Evolutionary conservation across 92 coral and sea anemone genomes (phyloP).

Genomic region (Chrysogorgia sp.): DNA sequence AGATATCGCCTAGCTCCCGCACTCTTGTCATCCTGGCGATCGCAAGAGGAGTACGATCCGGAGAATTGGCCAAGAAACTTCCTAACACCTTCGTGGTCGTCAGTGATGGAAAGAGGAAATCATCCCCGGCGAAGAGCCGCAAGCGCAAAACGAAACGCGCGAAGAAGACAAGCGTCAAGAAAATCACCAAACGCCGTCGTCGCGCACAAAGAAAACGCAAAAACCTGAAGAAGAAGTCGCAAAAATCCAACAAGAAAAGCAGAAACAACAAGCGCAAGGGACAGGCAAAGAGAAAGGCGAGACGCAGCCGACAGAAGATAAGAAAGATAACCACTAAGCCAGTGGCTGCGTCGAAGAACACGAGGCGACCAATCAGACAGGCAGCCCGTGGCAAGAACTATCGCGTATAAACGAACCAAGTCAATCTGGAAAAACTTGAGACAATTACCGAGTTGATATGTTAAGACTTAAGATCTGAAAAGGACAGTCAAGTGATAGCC

Average conservation of each 20-base stretch:
- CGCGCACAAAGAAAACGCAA: slow-evolving; percentile 30
- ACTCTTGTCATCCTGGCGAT: slow-evolving; percentile 40
- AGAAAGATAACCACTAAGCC: neutral
- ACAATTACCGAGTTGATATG: slow-evolving; percentile 6
- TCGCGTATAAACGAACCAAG: slow-evolving; percentile 34
- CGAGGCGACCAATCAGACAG: slow-evolving; percentile 28
- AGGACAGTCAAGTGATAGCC: slow-evolving; percentile 27
- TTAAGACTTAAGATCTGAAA: slow-evolving; percentile 37
- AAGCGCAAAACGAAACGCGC: slow-evolving; percentile 26
- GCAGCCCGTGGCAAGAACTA: slow-evolving; percentile 43
- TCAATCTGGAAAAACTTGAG: neutral
- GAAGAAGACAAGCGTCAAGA: slow-evolving; percentile 12
- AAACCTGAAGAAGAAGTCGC: slow-evolving; percentile 25
- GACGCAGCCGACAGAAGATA: slow-evolving; percentile 33
- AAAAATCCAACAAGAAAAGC: slow-evolving; percentile 9
- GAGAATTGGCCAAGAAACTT: slow-evolving; percentile 29
- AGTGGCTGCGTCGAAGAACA: neutral
- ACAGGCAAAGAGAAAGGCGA: slow-evolving; percentile 22
- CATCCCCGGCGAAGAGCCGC: slow-evolving; percentile 9
- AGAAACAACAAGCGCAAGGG: slow-evolving; percentile 6
- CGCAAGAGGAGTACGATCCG: slow-evolving; percentile 29
- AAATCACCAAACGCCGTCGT: slow-evolving; percentile 8
- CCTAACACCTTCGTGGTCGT: slow-evolving; percentile 29
- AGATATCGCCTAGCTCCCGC: slow-evolving; percentile 14
- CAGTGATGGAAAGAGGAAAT: slow-evolving; percentile 2